Evolutionary conservation across 1,140 invertebrate genomes (phyloP).

Genomic region (Lerema accius): DNA sequence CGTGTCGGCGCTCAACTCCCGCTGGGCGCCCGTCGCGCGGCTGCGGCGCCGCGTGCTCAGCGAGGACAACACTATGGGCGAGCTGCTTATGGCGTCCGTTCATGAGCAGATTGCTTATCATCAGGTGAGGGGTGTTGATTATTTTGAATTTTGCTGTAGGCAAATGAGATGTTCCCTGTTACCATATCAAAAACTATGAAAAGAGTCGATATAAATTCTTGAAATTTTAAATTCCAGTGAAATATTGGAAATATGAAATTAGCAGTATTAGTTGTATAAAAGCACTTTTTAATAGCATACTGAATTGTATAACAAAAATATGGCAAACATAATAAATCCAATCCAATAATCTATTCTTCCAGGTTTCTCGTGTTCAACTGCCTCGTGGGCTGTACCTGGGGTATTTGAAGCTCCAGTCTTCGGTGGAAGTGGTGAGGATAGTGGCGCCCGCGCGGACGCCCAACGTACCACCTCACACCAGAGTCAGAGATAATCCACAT

Average conservation of each 20-base stretch:
- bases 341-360: slow-evolving; percentile 7
- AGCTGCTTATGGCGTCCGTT: slow-evolving; percentile 92
- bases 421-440: slow-evolving; percentile 96
- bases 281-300: too few species aligned
- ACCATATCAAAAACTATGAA: too few species aligned
- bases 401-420: slow-evolving; percentile 97
- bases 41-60: slow-evolving; percentile 84
- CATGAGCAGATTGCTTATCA: slow-evolving; percentile 96
- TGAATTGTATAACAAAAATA: too few species aligned
- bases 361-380: slow-evolving; percentile 89
- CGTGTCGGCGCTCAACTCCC: slow-evolving; percentile 92
- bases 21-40: slow-evolving; percentile 93
- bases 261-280: too few species aligned
- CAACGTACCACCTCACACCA: slow-evolving; percentile 96
- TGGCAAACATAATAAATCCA: too few species aligned
- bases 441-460: slow-evolving; percentile 95
- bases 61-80: slow-evolving; percentile 90
- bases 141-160: too few species aligned
- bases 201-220: too few species aligned
- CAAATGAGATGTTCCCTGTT: too few species aligned
- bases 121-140: too few species aligned
- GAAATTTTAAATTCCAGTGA: too few species aligned
- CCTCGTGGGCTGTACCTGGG: slow-evolving; percentile 95
- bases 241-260: too few species aligned
- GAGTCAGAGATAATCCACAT: slow-evolving; percentile 96